Evolutionary conservation across 2,797 vertebrate genomes (phyloP), one percentile per base, ranked within the genome.

Genomic region (Lacerta bilineata): DNA sequence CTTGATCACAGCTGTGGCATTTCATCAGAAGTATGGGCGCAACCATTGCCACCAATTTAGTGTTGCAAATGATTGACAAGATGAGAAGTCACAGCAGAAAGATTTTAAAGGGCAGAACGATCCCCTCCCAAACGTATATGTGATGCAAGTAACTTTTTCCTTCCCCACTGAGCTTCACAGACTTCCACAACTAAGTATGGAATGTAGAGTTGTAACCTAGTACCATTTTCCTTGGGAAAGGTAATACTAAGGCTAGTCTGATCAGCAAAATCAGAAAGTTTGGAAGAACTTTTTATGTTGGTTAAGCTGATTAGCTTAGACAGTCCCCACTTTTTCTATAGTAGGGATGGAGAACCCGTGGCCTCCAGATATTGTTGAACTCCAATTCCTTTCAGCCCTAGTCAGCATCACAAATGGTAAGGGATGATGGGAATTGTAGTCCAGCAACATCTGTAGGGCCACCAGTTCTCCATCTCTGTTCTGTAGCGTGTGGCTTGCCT

Each of bases 51-150:
- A 9, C 27, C 27, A 20, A 8, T 25, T 69, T 15, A 74, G 5
- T 74, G 7, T 18, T 13, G 8, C 17, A 72, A 80, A 61, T 79
- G 36, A 71, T 79, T 43, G 50, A 29, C 15, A 25, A 66, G 29
- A 55, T 55, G 29, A 46, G 50, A 78, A 68, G 29, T 50, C 17
- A n/a, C 3, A 8, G 10, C 33, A 75, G 59, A 10, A 71, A 43
- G 3, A 13, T 18, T 33, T 25, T 50, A 50, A 13, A 50, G 50
- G 50, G 50, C 13, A 55, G 50, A 55, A 55, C 15, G 13, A 15
- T 0, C 0, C 50, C 50, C 3, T 10, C 13, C 11, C 50, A 13
- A 15, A 55, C 1, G 3, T 55, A 15, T 55, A 55, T 69, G 46
- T 27, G 46, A 77, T 23, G 7, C 3, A 0, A 33, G 10, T 46